Base-by-base conservation (phyloP, 2,113 vertebrate genomes). In the Lichenostomus cassidix region DNA sequence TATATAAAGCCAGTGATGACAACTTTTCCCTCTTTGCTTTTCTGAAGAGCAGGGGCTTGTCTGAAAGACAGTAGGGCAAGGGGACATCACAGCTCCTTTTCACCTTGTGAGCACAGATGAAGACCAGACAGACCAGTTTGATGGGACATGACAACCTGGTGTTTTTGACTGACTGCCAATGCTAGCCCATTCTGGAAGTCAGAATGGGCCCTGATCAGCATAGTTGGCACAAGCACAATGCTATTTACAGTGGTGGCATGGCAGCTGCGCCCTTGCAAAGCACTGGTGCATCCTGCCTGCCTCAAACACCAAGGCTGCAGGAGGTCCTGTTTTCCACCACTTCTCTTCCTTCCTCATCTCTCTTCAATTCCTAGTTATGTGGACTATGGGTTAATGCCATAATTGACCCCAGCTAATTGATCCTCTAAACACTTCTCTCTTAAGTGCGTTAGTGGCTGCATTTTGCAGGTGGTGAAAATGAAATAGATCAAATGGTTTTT, bases 11-110 rank as follows among this genome's bases (percentile, higher is more conserved):
- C 39, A 47, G 46, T 20, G 67, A 33, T 84, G 58, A 73, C 0
- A 11, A 85, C 50, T 33, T 87, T 78, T 90, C 52, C 39, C 11
- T 78, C 42, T 65, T 92, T 76, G 53, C 15, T 82, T 93, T 91
- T 92, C 64, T 84, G 55, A 94, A 89, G n/a, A 80, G 37, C 63
- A 90, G 37, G 33, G 39, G 16, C 24, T 83, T 62, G 9, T 71
- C 52, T 90, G 42, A 18, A 83, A 56, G 24, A 12, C 6, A 49
- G 27, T 27, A 41, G 39, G 37, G 20, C 25, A 56, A 52, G 22
- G 22, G 24, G 18, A 77, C 13, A 58, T 22, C 2, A 3, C 3
- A 24, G 21, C 10, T 42, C 10, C 53, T 94, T 50, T 39, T 81
- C 31, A 82, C 58, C 29, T 58, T 59, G 39, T 11, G 47, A 55